phyloP scores from a whole-genome alignment of 2,888 invertebrate genomes.

The Hirudinaria manillensis region DNA sequence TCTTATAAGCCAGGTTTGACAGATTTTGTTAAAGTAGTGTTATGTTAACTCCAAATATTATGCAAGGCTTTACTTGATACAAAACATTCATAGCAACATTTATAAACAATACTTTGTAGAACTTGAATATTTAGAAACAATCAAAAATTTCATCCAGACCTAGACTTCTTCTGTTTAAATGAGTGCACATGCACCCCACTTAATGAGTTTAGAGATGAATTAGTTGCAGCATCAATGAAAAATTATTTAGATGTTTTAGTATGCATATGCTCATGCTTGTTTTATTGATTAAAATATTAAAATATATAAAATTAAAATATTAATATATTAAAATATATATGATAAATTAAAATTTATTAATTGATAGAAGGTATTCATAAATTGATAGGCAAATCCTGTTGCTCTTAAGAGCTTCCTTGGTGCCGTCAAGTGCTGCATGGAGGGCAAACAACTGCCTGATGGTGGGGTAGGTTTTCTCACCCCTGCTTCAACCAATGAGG shows the following conservation, averaged over 20 bases:
- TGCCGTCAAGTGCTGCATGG: neutral
- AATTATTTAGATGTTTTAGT: too few species aligned
- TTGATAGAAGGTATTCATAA: too few species aligned
- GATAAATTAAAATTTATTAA: too few species aligned
- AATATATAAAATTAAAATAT: too few species aligned
- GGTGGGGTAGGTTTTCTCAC: neutral
- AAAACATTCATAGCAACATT: neutral
- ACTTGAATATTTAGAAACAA: neutral
- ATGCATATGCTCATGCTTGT: too few species aligned
- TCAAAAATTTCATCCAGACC: neutral
- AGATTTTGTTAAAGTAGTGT: too few species aligned
- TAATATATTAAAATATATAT: too few species aligned
- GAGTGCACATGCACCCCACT: too few species aligned
- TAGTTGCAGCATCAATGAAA: too few species aligned
- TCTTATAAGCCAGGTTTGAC: slow-evolving; percentile 3
- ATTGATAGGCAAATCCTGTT: neutral
- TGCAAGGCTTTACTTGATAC: neutral
- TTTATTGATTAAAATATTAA: too few species aligned
- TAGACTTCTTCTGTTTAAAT: too few species aligned
- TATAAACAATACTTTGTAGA: neutral
- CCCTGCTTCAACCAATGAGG: slow-evolving; percentile 4
- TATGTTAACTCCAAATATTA: neutral
- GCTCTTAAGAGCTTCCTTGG: neutral
- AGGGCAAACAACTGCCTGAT: neutral
- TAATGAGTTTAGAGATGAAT: too few species aligned